These are phyloP conservation scores for Lophura nycthemera DNA, from an alignment of 2,113 vertebrate species.

Conservation along the genomic window DNA sequence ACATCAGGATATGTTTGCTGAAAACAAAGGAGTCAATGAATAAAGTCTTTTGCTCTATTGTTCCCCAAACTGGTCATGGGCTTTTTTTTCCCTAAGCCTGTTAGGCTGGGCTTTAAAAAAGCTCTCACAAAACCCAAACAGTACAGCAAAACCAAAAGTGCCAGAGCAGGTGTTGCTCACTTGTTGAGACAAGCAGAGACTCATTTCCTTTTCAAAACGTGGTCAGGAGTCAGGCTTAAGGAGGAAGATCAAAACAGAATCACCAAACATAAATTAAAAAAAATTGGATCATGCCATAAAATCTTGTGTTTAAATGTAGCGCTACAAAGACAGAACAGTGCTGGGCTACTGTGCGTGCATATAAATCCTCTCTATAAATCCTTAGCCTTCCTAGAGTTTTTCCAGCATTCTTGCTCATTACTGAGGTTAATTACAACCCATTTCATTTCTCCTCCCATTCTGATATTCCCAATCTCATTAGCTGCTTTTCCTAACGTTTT, in stretches of 20 bases:
- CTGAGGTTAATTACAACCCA: background rate
- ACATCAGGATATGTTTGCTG: constrained; percentile 7
- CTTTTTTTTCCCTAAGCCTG: background rate
- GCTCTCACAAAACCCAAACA: background rate
- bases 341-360: background rate
- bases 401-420: background rate
- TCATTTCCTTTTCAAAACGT: background rate
- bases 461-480: background rate
- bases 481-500: background rate
- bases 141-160: background rate
- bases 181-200: constrained; percentile 44
- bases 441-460: background rate
- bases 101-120: constrained; percentile 4
- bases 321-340: background rate
- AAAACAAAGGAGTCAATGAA: constrained; percentile 28
- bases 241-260: constrained; percentile 3
- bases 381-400: background rate
- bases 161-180: constrained; percentile 41
- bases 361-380: background rate
- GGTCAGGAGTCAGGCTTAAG: constrained; percentile 34
- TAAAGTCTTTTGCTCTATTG: constrained; percentile 8
- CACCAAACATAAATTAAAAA: background rate
- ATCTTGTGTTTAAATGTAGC: fast-evolving
- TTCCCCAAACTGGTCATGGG: background rate
- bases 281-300: background rate